These are phyloP conservation scores for Cranoglanis bouderius DNA, from an alignment of 2,113 vertebrate genomes.

Conservation along the genomic window DNA sequence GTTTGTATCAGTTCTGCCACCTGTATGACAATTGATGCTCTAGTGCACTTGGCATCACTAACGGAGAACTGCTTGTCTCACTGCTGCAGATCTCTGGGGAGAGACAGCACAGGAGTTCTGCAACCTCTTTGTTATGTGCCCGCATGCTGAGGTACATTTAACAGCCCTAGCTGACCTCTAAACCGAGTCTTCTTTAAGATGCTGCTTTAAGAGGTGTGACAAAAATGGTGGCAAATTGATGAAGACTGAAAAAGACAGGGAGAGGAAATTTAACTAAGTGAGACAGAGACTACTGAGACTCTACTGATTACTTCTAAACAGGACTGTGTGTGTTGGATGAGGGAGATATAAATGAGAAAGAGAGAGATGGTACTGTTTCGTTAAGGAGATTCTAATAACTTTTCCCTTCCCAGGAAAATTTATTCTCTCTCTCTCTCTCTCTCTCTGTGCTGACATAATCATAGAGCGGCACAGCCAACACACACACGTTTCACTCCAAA, in stretches of 20 bases:
- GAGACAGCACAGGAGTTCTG: constrained; percentile 43
- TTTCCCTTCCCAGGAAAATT: constrained; percentile 45
- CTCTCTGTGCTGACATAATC: constrained; percentile 43
- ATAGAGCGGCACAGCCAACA: constrained; percentile 52
- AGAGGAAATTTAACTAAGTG: neutral
- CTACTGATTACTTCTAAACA: constrained; percentile 46
- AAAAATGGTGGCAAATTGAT: neutral
- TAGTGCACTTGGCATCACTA: constrained; percentile 11
- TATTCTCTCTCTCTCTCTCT: constrained; percentile 31
- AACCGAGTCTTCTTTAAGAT: neutral
- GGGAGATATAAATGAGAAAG: neutral
- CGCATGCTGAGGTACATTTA: constrained; percentile 34
- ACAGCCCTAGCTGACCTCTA: constrained; percentile 34
- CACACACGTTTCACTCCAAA: constrained; percentile 64
- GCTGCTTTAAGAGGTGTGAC: neutral
- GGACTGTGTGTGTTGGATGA: constrained; percentile 10
- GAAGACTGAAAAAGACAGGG: constrained; percentile 13
- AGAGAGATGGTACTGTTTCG: constrained; percentile 1
- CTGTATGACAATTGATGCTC: neutral
- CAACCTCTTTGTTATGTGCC: constrained; percentile 41
- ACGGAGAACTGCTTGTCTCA: constrained; percentile 15
- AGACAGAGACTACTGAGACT: constrained; percentile 22
- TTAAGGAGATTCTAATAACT: constrained; percentile 28
- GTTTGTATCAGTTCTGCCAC: neutral
- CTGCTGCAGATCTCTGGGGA: constrained; percentile 28